Evolutionary conservation across 2,797 vertebrate species (phyloP).

Genomic region (Ateles fusciceps): DNA sequence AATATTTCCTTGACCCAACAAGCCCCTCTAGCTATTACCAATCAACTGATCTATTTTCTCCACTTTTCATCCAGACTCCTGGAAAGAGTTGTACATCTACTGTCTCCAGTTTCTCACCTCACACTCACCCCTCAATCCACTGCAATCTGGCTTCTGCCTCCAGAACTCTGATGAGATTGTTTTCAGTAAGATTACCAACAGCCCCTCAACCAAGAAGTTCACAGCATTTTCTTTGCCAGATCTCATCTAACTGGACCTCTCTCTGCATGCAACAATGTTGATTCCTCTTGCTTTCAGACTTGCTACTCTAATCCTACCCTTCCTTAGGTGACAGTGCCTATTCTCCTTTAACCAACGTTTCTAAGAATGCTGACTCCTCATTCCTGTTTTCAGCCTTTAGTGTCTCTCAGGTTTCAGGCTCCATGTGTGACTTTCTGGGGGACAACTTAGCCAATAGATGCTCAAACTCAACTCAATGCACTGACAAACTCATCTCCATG

Average conservation of each 20-base stretch:
- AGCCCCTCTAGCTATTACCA: neutral
- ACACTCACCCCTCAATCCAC: neutral
- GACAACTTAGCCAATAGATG: neutral
- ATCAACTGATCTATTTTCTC: neutral
- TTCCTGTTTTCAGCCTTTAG: neutral
- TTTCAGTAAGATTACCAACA: neutral
- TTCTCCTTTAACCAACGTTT: neutral
- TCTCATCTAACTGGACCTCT: neutral
- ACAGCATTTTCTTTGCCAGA: neutral
- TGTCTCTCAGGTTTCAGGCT: neutral
- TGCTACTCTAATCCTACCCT: neutral
- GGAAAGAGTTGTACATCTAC: neutral
- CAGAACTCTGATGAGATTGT: neutral
- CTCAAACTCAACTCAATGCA: neutral
- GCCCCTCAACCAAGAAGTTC: neutral
- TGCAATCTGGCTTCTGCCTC: neutral
- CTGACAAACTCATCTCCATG: neutral
- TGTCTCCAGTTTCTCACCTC: neutral
- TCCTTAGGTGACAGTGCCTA: neutral
- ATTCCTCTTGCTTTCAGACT: neutral
- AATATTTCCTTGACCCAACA: neutral
- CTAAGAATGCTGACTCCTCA: neutral
- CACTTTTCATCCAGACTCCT: neutral
- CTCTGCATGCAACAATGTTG: neutral
- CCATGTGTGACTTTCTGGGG: neutral